Evolutionary conservation across 2,888 invertebrate species (phyloP), one percentile per base, ranked within the genome.

Genomic region (Tetropium fuscum): DNA sequence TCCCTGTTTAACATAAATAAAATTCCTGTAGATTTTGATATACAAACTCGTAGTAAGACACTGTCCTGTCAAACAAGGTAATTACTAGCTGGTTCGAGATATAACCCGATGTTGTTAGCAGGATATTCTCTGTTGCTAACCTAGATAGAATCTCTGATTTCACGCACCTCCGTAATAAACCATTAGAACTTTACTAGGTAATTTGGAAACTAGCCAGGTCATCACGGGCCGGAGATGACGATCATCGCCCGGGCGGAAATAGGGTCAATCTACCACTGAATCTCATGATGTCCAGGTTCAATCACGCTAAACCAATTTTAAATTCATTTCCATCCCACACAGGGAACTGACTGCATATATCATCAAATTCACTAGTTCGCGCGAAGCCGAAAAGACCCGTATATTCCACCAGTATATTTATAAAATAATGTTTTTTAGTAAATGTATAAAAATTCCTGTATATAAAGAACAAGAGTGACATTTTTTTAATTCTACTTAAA

Each of bases 191-290:
- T 27, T 10, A 11, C 10, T 22, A 15, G 51, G 51, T 63, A 59
- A 63, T 63, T 59, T 63, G 57, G 53, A 60, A 51, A 38, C 54
- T 41, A 53, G 61, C 58, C 61, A 64, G 63, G 57, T 71, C 73
- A 73, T 73, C 69, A 67, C 60, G 63, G 65, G 60, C 69, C 74
- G 74, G 74, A 74, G 70, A 74, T 73, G 72, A 70, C 66, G 65
- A 73, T 69, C 71, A 53, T 11, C 64, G 56, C 34, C 55, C 36
- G 40, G 40, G 53, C 64, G 71, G 71, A 71, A 70, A 70, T 71
- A 63, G 64, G 65, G 67, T 61, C 69, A 64, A 68, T 66, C 62
- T 58, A 40, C 27, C 48, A 36, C 36, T 36, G 36, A 11, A 2
- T 47, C 45, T 22, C 43, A 40, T 20, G 47, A 34, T 49, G 32